phyloP scores from a whole-genome alignment of 53 echinoderm and acorn worm genomes.

The Paracentrotus lividus region DNA sequence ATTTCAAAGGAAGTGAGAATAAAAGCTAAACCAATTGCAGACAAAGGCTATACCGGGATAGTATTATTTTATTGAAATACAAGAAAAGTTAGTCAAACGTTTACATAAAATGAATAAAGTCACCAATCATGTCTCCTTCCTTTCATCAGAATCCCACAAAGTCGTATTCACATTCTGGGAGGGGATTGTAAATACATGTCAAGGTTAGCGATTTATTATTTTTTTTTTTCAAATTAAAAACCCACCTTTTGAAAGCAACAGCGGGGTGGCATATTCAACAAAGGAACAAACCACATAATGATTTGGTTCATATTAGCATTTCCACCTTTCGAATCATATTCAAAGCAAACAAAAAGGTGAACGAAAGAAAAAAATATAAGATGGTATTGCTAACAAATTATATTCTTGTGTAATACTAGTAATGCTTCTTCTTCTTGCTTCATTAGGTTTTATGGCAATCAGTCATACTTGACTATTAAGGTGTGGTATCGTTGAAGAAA shows the following conservation, averaged over 20 bases:
- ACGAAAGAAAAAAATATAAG: background rate
- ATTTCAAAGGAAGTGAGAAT: no score
- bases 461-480: no score
- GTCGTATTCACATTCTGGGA: background rate
- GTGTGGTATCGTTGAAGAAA: background rate
- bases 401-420: background rate
- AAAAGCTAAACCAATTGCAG: no score
- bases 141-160: background rate
- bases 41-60: no score
- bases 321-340: background rate
- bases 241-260: background rate
- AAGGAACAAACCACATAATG: background rate
- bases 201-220: slow-evolving; percentile 8
- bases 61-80: no score
- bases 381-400: background rate
- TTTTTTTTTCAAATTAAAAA: background rate
- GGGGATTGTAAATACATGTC: background rate
- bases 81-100: background rate
- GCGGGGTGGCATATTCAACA: slow-evolving; percentile 3
- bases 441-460: no score
- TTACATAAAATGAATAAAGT: background rate
- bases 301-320: background rate
- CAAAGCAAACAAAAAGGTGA: background rate
- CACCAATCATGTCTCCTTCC: background rate
- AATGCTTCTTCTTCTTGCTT: no score